A percentile compares a stretch with the other conserved stretches of the same genome.
phyloP scores from a whole-genome alignment of 2,113 vertebrate genomes.

The Litocranius walleri region DNA sequence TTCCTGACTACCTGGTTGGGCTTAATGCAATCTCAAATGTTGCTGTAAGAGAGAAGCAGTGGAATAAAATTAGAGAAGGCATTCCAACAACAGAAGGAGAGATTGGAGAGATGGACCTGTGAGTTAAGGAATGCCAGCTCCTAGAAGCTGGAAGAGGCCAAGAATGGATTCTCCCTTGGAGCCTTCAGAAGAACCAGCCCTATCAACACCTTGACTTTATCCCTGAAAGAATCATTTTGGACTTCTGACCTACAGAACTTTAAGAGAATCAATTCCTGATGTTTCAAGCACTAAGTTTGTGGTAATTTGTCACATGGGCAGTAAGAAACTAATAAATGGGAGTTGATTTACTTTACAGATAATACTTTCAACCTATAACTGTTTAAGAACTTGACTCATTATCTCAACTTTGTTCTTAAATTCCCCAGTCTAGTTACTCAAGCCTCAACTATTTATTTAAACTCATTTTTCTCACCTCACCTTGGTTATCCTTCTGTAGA shows the following conservation, averaged over 20 bases:
- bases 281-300: not conserved
- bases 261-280: not conserved
- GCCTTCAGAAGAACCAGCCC: not conserved
- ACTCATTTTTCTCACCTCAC: not conserved
- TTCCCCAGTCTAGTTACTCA: not conserved
- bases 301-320: not conserved
- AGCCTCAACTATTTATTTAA: not conserved
- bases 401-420: not conserved
- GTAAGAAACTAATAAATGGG: not conserved
- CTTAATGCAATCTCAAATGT: not conserved
- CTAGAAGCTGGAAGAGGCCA: not conserved
- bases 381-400: not conserved
- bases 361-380: not conserved
- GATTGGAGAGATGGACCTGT: not conserved
- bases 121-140: not conserved
- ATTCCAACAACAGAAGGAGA: not conserved
- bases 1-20: not conserved
- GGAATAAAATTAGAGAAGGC: not conserved
- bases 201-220: not conserved
- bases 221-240: not conserved
- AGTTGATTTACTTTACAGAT: not conserved
- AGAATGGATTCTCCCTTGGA: not conserved
- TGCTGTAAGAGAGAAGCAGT: too few species aligned
- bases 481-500: not conserved
- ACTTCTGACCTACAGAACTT: not conserved